Evolutionary conservation across 2,113 vertebrate genomes (phyloP).

Genomic region (Cochlearius cochlearius): DNA sequence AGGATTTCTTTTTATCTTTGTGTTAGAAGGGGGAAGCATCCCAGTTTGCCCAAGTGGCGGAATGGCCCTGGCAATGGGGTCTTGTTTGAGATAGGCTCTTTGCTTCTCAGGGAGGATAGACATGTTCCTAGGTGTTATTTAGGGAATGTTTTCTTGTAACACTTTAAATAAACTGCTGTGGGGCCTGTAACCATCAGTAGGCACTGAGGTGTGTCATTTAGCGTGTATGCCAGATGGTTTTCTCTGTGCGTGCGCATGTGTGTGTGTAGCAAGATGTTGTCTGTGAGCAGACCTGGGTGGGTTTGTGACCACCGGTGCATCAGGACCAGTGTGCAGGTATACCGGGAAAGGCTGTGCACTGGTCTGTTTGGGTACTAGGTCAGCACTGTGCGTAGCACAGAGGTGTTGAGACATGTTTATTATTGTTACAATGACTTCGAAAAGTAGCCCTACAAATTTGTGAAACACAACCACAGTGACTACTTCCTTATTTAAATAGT

Average conservation of each 20-base stretch:
- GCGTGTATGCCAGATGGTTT: background rate
- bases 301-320: background rate
- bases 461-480: background rate
- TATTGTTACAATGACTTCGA: background rate
- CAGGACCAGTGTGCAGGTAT: background rate
- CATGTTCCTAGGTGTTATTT: background rate
- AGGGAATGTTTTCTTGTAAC: background rate
- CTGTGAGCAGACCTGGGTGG: background rate
- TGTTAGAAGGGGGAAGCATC: background rate
- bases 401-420: background rate
- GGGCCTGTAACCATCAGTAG: background rate
- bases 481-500: conserved; percentile 1
- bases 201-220: background rate
- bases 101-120: background rate
- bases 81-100: background rate
- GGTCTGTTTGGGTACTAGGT: background rate
- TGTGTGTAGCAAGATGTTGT: background rate
- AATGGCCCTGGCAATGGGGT: background rate
- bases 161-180: background rate
- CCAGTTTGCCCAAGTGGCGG: background rate
- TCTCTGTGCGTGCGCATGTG: background rate
- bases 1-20: background rate
- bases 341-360: background rate
- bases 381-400: rapidly evolving
- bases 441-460: background rate